These are phyloP conservation scores for Gadopsis marmoratus DNA, from an alignment of 2,797 vertebrate species.

Conservation along the genomic window DNA sequence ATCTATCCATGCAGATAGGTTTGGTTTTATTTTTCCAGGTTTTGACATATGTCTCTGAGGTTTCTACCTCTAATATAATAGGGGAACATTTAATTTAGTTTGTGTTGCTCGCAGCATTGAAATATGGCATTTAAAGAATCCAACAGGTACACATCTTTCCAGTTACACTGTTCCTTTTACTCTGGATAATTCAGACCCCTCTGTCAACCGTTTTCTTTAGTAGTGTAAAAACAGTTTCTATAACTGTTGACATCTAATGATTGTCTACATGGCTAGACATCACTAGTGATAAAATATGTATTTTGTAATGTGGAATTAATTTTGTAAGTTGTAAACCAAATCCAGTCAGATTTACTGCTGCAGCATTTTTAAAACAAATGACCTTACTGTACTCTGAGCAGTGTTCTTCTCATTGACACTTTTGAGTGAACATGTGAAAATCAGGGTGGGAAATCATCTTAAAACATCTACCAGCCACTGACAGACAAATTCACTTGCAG, in stretches of 20 bases:
- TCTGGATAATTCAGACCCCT: neutral
- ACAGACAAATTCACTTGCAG: no score
- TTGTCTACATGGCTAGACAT: neutral
- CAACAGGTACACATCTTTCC: neutral
- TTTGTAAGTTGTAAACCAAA: neutral
- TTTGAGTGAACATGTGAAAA: neutral
- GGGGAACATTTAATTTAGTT: neutral
- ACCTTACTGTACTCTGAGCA: neutral
- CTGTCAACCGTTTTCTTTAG: neutral
- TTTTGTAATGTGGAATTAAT: neutral
- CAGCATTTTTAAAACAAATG: neutral
- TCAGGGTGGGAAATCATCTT: no score
- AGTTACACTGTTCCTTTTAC: neutral
- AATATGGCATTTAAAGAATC: neutral
- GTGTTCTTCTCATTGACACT: neutral
- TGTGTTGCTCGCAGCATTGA: neutral
- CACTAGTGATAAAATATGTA: neutral
- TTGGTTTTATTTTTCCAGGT: neutral
- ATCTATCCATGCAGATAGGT: neutral
- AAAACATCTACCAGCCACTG: no score
- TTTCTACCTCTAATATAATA: neutral
- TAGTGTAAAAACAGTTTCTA: neutral
- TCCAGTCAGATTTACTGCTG: neutral
- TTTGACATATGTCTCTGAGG: neutral
- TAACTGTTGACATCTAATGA: no score